phyloP scores from a whole-genome alignment of 2,797 vertebrate genomes.

The Micromesistius poutassou region DNA sequence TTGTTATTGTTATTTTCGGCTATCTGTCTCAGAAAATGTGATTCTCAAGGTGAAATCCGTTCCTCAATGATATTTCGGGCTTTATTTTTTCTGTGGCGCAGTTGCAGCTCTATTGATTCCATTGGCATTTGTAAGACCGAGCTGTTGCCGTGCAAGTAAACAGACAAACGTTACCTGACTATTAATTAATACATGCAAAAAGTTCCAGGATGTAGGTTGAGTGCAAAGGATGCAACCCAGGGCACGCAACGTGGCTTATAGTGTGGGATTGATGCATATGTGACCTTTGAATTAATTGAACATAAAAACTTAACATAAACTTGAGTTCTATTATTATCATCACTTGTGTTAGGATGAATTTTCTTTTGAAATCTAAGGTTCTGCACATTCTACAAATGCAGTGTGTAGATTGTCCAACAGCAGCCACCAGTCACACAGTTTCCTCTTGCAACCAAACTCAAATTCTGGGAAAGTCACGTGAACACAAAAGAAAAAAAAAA shows the following conservation, averaged over 20 bases:
- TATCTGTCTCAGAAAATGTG: slow-evolving; percentile 47
- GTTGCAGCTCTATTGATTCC: neutral
- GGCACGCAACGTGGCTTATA: neutral
- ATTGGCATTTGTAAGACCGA: neutral
- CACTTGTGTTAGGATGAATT: neutral
- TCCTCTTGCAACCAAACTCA: neutral
- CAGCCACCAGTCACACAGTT: neutral
- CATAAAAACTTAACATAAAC: neutral
- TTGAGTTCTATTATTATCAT: neutral
- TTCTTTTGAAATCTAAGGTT: too few species aligned
- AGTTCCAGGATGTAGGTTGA: neutral
- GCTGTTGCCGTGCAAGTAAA: neutral
- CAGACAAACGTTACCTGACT: neutral
- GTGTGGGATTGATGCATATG: neutral
- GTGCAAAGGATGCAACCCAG: neutral
- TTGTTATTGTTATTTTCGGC: slow-evolving; percentile 5
- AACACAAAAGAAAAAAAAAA: neutral
- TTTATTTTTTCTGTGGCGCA: neutral
- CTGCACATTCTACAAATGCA: neutral
- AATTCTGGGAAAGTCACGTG: neutral
- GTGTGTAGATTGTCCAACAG: neutral
- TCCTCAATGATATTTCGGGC: slow-evolving; percentile 5
- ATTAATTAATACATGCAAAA: neutral
- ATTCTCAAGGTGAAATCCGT: slow-evolving; percentile 49
- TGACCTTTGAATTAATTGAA: neutral